These are phyloP conservation scores for Apis florea DNA, from an alignment of 1,140 invertebrate species.

Conservation along the genomic window DNA sequence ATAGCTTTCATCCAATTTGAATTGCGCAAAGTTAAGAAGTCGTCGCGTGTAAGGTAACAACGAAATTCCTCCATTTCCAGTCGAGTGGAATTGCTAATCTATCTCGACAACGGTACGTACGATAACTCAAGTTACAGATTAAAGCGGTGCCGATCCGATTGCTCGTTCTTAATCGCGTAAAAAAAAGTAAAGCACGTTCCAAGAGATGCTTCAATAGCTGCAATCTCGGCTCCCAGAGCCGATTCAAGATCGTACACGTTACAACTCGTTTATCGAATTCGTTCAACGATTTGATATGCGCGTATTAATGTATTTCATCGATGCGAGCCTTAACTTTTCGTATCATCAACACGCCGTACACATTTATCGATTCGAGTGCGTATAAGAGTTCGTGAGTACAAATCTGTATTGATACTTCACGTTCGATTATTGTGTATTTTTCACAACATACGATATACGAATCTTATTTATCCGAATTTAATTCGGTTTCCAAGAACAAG, in stretches of 20 bases:
- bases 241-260: constrained; percentile 17
- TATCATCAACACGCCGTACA: background rate
- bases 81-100: background rate
- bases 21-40: background rate
- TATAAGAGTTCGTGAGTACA: background rate
- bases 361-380: background rate
- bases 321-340: background rate
- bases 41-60: background rate
- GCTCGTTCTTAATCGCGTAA: constrained; percentile 13
- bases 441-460: no score
- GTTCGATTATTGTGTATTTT: background rate
- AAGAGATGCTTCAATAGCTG: constrained; percentile 9
- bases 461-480: no score
- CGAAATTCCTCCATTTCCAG: background rate
- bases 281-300: background rate
- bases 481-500: no score
- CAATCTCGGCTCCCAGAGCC: background rate
- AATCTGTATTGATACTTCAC: background rate
- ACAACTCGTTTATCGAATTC: constrained; percentile 3
- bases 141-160: background rate
- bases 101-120: background rate
- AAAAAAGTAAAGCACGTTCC: background rate
- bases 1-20: background rate
- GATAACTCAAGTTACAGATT: constrained; percentile 2
- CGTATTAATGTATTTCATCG: background rate